Base-by-base conservation (phyloP, 2,797 vertebrate genomes). In the Poecilia gillii region DNA sequence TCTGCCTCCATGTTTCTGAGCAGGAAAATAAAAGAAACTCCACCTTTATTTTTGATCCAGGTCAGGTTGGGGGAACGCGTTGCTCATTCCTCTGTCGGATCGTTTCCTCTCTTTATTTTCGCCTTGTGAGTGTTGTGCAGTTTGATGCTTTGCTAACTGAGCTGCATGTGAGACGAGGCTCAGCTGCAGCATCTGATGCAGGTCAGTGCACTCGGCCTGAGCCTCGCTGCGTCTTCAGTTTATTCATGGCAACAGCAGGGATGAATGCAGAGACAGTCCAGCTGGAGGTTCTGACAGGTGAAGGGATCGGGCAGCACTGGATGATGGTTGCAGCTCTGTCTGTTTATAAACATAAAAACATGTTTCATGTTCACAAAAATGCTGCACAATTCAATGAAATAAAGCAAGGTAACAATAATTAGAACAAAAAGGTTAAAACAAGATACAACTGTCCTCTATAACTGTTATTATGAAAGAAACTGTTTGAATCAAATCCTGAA, bases 1-100 rank as follows among this genome's bases (percentile, higher is more conserved):
- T 49, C 25, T 13, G 7, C 83, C 80, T 81, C 39, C 3, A 31
- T 64, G 86, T 59, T 75, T 73, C 80, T 75, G 80, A 83, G 86
- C 77, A 75, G 55, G 87, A 87, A 77, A 80, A 64, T 76, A 75
- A 79, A 75, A 68, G 83, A 81, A 82, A 25, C 33, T 68, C 64
- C 70, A 75, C 51, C 28, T 23, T 1, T 76, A 47, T 80, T 72
- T 79, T 49, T 1, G 6, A 82, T 68, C 68, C 90, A 77, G 88
- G 84, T 90, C 86, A 85, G 47, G 8, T 76, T 90, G 81, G 87
- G 84, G 73, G 77, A 85, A 78, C 84, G 31, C 53, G 72, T 85
- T 64, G 55, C 49, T 64, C 31, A 20, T 64, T 64, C 33, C 18
- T 66, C 62, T 23, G 6, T 36, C 18, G 20, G 2, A 62, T 0